Conservation (phyloP, 2,113 vertebrate species). For the Pampusana beccarii region DNA sequence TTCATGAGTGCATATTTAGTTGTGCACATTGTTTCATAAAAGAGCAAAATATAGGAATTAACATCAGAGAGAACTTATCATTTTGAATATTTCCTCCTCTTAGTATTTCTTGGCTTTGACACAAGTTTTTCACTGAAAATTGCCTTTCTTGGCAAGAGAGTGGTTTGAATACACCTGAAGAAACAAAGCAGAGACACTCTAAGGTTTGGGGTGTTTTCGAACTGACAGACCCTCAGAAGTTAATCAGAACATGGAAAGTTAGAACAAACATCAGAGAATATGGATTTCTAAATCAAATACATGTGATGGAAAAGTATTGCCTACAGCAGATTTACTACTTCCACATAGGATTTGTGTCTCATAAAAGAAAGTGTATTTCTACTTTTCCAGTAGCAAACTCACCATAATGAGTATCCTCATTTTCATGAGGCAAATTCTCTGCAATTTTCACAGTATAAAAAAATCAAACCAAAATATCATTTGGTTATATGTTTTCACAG, state of each 20-base stretch:
- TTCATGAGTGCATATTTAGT: neutral
- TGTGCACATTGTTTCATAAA: neutral
- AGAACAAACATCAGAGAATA: neutral
- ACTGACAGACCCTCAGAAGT: neutral
- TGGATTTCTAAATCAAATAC: neutral
- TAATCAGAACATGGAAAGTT: neutral
- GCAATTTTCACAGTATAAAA: neutral
- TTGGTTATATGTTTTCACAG: slow-evolving; percentile 34
- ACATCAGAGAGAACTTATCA: neutral
- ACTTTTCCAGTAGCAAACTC: slow-evolving; percentile 33
- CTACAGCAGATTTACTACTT: neutral
- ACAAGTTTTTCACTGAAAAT: neutral
- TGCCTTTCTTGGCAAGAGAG: neutral
- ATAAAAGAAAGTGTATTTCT: neutral
- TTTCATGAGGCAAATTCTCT: neutral
- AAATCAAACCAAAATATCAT: slow-evolving; percentile 13
- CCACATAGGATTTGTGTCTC: neutral
- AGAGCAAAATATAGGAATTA: neutral
- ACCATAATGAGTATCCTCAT: neutral
- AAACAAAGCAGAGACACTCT: neutral
- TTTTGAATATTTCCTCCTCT: neutral
- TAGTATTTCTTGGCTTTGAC: neutral
- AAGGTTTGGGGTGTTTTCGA: neutral
- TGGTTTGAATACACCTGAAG: neutral
- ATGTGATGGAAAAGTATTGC: neutral